Conservation (phyloP, 2,888 invertebrate species). For the Tetramorium bicarinatum region DNA sequence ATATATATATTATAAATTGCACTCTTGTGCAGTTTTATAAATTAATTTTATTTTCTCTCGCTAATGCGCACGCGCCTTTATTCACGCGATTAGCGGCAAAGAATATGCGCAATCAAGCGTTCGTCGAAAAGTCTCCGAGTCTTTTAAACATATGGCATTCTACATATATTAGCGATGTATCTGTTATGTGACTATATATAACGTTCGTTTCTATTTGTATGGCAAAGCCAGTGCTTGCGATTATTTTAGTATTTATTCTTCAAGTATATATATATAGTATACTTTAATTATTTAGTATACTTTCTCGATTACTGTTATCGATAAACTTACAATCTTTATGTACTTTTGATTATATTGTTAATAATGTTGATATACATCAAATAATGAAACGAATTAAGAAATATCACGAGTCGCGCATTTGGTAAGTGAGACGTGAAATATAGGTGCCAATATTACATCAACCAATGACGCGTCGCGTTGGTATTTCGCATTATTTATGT, state of each 20-base stretch:
- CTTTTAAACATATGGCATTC: slow-evolving; percentile 18
- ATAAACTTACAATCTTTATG: slow-evolving; percentile 52
- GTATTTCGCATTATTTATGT: slow-evolving; percentile 72
- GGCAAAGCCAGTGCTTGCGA: slow-evolving; percentile 70
- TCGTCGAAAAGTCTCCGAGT: not conserved
- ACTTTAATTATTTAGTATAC: slow-evolving; percentile 72
- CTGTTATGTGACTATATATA: slow-evolving; percentile 45
- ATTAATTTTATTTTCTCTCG: not conserved
- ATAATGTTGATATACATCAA: slow-evolving; percentile 57
- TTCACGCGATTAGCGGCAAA: not conserved
- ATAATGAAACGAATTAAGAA: slow-evolving; percentile 59
- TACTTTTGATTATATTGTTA: slow-evolving; percentile 62
- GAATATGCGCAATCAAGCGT: not conserved
- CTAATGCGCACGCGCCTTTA: not conserved
- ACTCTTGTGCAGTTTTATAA: not conserved
- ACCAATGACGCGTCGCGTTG: slow-evolving; percentile 79
- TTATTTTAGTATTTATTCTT: slow-evolving; percentile 77
- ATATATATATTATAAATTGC: not conserved
- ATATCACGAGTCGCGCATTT: slow-evolving; percentile 78
- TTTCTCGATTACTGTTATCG: slow-evolving; percentile 68
- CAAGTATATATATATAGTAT: slow-evolving; percentile 64
- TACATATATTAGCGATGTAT: slow-evolving; percentile 57
- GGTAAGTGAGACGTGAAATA: slow-evolving; percentile 85
- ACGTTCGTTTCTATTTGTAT: slow-evolving; percentile 63
- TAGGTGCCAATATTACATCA: slow-evolving; percentile 81